Conservation (phyloP, 1,140 invertebrate species). For the Lasaia peninsularis region DNA sequence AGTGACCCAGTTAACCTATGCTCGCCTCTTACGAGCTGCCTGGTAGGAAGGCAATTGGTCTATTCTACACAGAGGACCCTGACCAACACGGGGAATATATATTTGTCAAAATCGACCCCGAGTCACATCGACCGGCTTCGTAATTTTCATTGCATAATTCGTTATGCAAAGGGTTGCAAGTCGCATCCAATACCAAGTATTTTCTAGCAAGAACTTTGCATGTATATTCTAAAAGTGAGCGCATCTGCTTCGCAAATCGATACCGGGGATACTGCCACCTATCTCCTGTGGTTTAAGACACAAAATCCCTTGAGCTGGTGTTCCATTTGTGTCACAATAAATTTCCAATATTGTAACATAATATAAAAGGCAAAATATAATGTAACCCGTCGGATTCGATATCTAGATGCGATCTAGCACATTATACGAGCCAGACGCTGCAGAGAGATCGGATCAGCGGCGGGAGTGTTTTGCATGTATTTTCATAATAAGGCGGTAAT, state of each 20-base stretch:
- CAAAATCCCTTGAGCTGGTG: neutral
- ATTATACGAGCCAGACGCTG: slow-evolving; percentile 11
- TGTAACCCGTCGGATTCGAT: slow-evolving; percentile 18
- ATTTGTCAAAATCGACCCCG: too few species aligned
- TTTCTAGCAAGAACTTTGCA: neutral
- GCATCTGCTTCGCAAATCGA: neutral
- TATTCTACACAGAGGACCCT: too few species aligned
- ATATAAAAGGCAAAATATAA: slow-evolving; percentile 9
- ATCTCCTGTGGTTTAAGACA: neutral
- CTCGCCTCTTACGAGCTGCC: too few species aligned
- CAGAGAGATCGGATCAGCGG: neutral
- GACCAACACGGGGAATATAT: too few species aligned
- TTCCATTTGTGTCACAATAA: slow-evolving; percentile 10
- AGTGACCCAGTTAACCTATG: too few species aligned
- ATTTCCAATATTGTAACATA: slow-evolving; percentile 16
- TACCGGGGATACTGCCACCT: neutral
- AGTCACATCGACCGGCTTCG: too few species aligned
- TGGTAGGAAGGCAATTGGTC: too few species aligned
- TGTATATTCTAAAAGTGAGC: slow-evolving; percentile 2
- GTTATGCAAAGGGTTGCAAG: slow-evolving; percentile 19
- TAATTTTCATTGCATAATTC: neutral
- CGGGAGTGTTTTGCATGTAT: neutral
- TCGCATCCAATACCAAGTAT: neutral
- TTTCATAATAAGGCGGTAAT: neutral
- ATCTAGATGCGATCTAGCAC: slow-evolving; percentile 19